Conservation (phyloP, 1,140 invertebrate species). For the Centruroides vittatus region DNA sequence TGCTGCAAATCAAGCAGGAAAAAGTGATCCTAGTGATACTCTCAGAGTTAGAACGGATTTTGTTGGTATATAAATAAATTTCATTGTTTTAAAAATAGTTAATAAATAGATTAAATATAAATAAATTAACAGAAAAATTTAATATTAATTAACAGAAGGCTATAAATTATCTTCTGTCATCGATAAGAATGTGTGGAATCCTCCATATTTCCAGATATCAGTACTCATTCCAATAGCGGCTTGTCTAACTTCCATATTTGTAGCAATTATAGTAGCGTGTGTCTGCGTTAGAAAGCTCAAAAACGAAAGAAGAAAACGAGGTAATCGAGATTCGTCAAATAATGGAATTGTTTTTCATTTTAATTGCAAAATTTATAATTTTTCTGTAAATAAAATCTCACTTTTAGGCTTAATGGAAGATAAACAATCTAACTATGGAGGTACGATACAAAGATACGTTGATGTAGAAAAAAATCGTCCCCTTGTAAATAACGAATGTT, state of each 20-base stretch:
- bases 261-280: constrained; percentile 14
- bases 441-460: constrained; percentile 1
- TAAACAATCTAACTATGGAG: background rate
- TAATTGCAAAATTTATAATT: background rate
- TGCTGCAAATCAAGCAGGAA: constrained; percentile 71
- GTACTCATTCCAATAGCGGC: constrained; percentile 15
- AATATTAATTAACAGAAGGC: background rate
- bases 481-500: background rate
- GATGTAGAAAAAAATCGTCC: constrained; percentile 12
- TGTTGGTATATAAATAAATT: background rate
- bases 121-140: too few species aligned
- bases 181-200: too few species aligned
- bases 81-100: too few species aligned
- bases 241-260: constrained; percentile 14
- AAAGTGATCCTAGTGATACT: constrained; percentile 51
- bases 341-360: background rate
- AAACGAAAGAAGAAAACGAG: background rate
- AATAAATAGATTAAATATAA: too few species aligned
- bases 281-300: constrained; percentile 10
- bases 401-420: background rate
- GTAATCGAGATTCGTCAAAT: background rate
- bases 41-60: constrained; percentile 3
- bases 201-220: constrained; percentile 6
- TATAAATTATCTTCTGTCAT: constrained; percentile 1
- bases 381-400: background rate